Base-by-base conservation (phyloP, 1,140 invertebrate genomes). In the Achatina immaculata region DNA sequence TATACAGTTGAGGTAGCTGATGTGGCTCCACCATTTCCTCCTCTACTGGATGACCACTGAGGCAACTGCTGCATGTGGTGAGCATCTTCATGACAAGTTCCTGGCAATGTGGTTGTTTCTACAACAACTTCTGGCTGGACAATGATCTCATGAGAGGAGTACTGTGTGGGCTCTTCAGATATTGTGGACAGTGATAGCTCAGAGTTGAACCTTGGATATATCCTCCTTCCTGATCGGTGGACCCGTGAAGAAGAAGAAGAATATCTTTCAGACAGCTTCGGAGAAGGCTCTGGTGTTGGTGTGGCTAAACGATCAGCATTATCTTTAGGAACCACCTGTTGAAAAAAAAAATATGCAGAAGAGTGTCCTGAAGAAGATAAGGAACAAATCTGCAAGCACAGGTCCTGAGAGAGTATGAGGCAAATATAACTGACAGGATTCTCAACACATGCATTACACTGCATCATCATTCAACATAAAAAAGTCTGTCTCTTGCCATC, bases 61-160 rank as follows among this genome's bases (percentile, higher is more conserved):
- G 66, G 21, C 69, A 43, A 21, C 51, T 78, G 81, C 19, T 65
- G 45, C 58, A 77, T 80, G 24, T 81, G 82, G 51, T 79, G 71
- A 0, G 58, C 21, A 51, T 2, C 74, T 16, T 75, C 78, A 19
- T 65, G 48, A 58, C 78, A 76, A 40, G 78, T 72, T 38, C 83
- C 82, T 16, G 86, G 87, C 38, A 86, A 80, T 1, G 95, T 95
- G 16, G 94, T 95, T 0, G 96, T 97, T 91, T 98, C 96, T 24
- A 99, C 96, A 78, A 97, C 96, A 34, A 98, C 94, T 92, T 98
- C 96, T 19, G 97, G 97, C 86, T 98, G 95, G 24, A 98, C 96
- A 82, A 98, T 95, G 82, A 98, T 98, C 85, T 97, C 97, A 89
- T 96, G 96, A 87, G 92, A 95, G 19, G 89, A 90, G 81, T 90